These are phyloP conservation scores for Sebastolobus altivelis DNA, from an alignment of 2,797 vertebrate species.

Conservation along the genomic window DNA sequence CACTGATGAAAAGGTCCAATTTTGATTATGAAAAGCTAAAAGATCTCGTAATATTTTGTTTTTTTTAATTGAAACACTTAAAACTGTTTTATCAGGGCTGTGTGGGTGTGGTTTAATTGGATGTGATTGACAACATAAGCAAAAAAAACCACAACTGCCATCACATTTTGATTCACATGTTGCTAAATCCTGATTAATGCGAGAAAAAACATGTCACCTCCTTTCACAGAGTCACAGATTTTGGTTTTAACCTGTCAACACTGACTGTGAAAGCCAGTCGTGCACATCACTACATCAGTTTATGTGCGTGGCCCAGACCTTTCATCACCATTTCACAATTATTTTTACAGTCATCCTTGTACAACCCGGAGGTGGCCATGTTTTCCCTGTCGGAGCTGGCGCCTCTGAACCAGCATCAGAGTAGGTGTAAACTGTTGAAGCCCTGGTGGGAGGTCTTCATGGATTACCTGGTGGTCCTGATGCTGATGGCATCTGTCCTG, in stretches of 20 bases:
- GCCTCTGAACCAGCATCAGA: slow-evolving; percentile 79
- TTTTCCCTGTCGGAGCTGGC: slow-evolving; percentile 87
- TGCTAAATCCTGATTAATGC: not conserved
- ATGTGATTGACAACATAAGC: not conserved
- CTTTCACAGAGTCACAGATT: not conserved
- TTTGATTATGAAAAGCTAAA: not conserved
- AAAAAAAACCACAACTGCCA: not conserved
- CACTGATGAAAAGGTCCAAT: not conserved
- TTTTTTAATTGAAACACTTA: not conserved
- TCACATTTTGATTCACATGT: not conserved
- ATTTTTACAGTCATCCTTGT: slow-evolving; percentile 8
- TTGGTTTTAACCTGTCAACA: not conserved
- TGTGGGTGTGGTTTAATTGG: slow-evolving; percentile 1
- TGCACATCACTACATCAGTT: not conserved
- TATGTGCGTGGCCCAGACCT: not conserved
- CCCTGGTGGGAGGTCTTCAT: slow-evolving; percentile 92
- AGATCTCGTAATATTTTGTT: not conserved
- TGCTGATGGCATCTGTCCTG: slow-evolving; percentile 87
- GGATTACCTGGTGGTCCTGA: slow-evolving; percentile 88
- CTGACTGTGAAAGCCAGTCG: not conserved
- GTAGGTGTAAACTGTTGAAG: slow-evolving; percentile 84
- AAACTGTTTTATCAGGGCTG: not conserved
- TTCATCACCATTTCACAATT: not conserved
- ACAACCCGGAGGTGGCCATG: slow-evolving; percentile 73
- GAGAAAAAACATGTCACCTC: no score